Evolutionary conservation across 2,113 vertebrate species (phyloP).

Genomic region (Grantiella picta): DNA sequence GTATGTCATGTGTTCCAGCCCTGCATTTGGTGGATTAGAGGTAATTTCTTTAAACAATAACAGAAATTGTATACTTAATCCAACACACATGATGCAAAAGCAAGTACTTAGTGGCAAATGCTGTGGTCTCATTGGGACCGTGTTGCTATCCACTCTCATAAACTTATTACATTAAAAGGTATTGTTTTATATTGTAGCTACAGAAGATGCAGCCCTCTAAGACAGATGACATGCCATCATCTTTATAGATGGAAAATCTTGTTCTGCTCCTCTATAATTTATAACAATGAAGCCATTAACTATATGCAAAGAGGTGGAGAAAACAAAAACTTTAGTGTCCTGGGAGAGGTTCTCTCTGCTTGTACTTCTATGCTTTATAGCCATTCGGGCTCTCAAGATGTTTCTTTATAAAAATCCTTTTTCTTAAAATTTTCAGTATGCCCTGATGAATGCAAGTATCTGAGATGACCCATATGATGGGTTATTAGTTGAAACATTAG

Average conservation of each 20-base stretch:
- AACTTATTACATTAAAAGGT: not conserved
- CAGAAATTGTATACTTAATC: slow-evolving; percentile 36
- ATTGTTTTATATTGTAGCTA: not conserved
- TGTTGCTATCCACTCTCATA: not conserved
- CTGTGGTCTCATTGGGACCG: not conserved
- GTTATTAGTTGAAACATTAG: not conserved
- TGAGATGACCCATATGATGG: not conserved
- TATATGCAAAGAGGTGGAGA: not conserved
- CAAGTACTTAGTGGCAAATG: not conserved
- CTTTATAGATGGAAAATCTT: not conserved
- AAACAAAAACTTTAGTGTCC: not conserved
- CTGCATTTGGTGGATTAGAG: slow-evolving; percentile 10
- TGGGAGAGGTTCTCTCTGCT: not conserved
- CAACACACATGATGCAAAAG: not conserved
- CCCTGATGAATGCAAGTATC: not conserved
- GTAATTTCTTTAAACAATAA: slow-evolving; percentile 26
- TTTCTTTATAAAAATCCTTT: not conserved
- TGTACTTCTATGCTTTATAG: not conserved
- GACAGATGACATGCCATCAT: not conserved
- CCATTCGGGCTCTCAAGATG: not conserved
- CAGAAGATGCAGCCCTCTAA: not conserved
- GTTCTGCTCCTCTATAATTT: not conserved
- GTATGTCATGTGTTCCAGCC: slow-evolving; percentile 1
- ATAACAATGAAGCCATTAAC: not conserved
- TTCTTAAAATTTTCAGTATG: not conserved